Evolutionary conservation across 2,888 invertebrate species (phyloP), one percentile per base, ranked within the genome.

Genomic region (Drosophila austrosaltans): DNA sequence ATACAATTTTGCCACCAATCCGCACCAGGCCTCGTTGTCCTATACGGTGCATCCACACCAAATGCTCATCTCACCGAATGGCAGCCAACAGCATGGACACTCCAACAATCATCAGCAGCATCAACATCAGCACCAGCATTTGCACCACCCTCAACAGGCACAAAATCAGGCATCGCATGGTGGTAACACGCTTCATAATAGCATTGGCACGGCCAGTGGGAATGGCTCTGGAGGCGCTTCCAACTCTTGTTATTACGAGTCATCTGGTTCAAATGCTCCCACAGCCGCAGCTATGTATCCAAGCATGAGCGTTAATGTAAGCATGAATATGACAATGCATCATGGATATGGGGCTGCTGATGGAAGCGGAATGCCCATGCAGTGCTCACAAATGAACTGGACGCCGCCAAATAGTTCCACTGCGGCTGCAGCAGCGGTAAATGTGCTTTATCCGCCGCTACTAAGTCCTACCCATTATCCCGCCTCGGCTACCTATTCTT

Each of bases 281-380:
- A 69, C 81, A 22, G 81, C 77, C 36, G 59, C 89, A 2, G 92
- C 95, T 0, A 94, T 96, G 76, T 97, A 97, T 91, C 97, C 98
- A 68, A 96, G 97, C 88, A 98, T 98, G 98, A 97, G 97, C 89
- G 98, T 98, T 78, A 98, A 98, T 91, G 98, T 98, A 53, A 92
- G 91, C 82, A 98, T 98, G 98, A 98, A 98, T 92, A 98, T 98
- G 98, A 98, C 98, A 67, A 98, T 98, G 96, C 97, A 97, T 78
- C 97, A 97, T 77, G 95, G 95, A 1, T 95, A 95, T 82, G 83
- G 93, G 81, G 66, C 73, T 2, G 80, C 93, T 90, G 91, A 92
- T 60, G 89, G 86, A 3, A 72, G 78, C 4, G 81, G 90, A 39
- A 89, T 92, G 73, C 92, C 92, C 48, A 91, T 92, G 92, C 90